phyloP scores from a whole-genome alignment of 2,797 vertebrate species.

The Etheostoma nigrum region DNA sequence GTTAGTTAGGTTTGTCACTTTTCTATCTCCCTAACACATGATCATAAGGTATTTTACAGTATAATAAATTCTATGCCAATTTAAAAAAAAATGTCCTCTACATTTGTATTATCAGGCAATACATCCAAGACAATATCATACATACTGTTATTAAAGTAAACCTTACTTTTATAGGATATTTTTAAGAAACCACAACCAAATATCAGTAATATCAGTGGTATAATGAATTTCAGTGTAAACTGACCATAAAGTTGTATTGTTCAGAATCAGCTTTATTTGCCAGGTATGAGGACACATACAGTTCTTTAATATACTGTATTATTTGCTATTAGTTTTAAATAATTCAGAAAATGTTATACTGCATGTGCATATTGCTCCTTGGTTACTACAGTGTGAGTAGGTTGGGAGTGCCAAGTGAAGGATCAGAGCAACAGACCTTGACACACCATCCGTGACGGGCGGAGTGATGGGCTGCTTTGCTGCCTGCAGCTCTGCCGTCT shows the following conservation, averaged over 20 bases:
- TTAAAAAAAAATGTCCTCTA: too few species aligned
- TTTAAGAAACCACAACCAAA: not conserved
- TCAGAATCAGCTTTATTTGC: too few species aligned
- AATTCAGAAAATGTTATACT: not conserved
- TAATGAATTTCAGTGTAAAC: too few species aligned
- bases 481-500: constrained; percentile 60
- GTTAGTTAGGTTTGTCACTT: not conserved
- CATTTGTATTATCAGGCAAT: not conserved
- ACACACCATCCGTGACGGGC: constrained; percentile 58
- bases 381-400: constrained; percentile 15
- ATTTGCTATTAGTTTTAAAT: not conserved
- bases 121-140: not conserved
- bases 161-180: not conserved
- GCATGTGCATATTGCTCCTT: not conserved
- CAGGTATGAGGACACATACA: too few species aligned
- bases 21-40: not conserved
- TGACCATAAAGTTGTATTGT: too few species aligned
- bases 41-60: not conserved
- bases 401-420: constrained; percentile 39
- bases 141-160: not conserved
- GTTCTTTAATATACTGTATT: too few species aligned
- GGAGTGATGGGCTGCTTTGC: constrained; percentile 35
- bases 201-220: not conserved
- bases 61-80: not conserved
- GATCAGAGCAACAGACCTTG: constrained; percentile 45